Evolutionary conservation across 2,888 invertebrate species (phyloP), one percentile per base, ranked within the genome.

Genomic region (Drosophila pseudotakahashii): DNA sequence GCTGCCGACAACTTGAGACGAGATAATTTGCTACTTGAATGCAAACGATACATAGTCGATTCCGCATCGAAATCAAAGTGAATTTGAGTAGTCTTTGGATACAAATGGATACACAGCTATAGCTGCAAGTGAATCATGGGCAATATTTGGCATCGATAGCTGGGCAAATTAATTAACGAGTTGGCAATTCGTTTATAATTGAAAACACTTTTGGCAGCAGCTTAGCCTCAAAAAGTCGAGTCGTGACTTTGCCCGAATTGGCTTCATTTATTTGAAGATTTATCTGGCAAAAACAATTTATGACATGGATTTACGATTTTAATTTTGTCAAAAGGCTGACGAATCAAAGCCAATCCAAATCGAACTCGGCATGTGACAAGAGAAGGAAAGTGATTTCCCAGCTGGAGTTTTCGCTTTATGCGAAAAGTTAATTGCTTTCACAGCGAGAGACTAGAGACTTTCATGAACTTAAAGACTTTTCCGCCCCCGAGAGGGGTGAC

Each of bases 1-100:
- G 87, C 69, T 67, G 62, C 76, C 89, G 89, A 87, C 89, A 87
- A 81, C 84, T 84, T 76, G 89, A 84, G 84, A 84, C 84, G 84
- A 80, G 76, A 87, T 84, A 87, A 89, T 84, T 88, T 88, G 87
- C 84, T 76, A 84, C 85, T 89, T 83, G 74, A 87, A 57, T 71
- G 50, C 69, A 62, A 68, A 66, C 66, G 63, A 66, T 84, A 76
- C 78, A 70, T 73, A 39, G 32, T 23, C 71, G 67, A 72, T 82
- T 52, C 41, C 52, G 23, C 55, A 55, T 55, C 37, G 57, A 16
- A 59, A 52, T 58, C 37, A 51, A 74, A 51, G 57, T 54, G 53
- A 75, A 68, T 58, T 57, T 59, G 60, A 70, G 26, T 58, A 45
- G 55, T 63, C 63, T 54, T 55, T 34, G 11, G 11, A 11, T 11